phyloP scores from a whole-genome alignment of 2,113 vertebrate genomes.

The Eira barbara region DNA sequence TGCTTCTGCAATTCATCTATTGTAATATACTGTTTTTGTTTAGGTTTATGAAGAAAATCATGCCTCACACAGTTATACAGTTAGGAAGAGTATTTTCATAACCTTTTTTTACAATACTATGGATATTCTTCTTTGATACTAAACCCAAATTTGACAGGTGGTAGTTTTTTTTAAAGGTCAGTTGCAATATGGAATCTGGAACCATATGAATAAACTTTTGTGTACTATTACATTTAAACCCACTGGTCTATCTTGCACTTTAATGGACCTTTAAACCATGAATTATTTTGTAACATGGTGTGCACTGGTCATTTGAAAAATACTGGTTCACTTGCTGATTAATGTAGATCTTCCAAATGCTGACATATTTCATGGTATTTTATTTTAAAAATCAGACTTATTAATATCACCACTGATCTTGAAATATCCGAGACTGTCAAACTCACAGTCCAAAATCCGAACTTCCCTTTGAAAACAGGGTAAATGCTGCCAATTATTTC shows the following conservation, averaged over 20 bases:
- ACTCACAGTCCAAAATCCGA: neutral
- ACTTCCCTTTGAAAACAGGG: constrained; percentile 11
- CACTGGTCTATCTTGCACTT: neutral
- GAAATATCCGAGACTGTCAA: neutral
- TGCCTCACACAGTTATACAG: neutral
- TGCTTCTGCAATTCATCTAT: neutral
- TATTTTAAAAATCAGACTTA: neutral
- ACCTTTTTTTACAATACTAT: neutral
- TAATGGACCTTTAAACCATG: neutral
- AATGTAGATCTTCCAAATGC: neutral
- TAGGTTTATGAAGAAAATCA: neutral
- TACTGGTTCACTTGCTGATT: neutral
- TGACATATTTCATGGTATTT: neutral
- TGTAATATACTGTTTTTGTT: neutral
- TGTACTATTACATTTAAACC: neutral
- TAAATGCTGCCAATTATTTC: neutral
- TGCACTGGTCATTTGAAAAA: neutral
- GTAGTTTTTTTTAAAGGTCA: neutral
- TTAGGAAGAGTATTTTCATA: neutral
- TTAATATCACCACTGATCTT: neutral
- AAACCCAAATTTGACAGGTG: neutral
- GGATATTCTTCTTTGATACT: neutral
- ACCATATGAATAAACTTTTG: neutral
- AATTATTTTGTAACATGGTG: neutral
- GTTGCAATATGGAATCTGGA: neutral